Evolutionary conservation across 2,797 vertebrate species (phyloP).

Genomic region (Hafferia zeledoni): DNA sequence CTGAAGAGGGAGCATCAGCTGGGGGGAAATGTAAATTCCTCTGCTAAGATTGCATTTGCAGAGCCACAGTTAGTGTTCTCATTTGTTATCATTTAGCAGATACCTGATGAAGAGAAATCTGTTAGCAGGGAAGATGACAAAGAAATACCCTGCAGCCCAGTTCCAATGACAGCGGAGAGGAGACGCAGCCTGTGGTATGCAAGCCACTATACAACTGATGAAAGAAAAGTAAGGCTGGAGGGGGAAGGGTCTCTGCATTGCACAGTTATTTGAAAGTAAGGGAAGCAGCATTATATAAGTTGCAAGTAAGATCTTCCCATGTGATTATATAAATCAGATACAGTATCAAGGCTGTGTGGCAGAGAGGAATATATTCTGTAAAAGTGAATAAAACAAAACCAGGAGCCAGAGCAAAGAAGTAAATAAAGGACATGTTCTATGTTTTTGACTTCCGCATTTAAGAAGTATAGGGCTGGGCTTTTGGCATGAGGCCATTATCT

Average conservation of each 20-base stretch:
- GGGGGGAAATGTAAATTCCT: neutral
- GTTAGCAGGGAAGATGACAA: slow-evolving; percentile 78
- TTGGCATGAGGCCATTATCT: neutral
- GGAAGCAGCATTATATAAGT: neutral
- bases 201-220: slow-evolving; percentile 88
- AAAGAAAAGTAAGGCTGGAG: slow-evolving; percentile 85
- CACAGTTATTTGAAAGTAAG: neutral
- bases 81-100: slow-evolving; percentile 60
- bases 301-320: neutral
- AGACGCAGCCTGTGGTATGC: slow-evolving; percentile 90
- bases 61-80: neutral
- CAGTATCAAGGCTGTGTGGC: neutral
- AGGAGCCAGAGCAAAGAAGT: neutral
- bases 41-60: neutral
- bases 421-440: neutral
- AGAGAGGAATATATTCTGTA: neutral
- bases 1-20: neutral
- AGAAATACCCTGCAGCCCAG: slow-evolving; percentile 74
- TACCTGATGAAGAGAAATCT: slow-evolving; percentile 70
- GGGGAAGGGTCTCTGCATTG: neutral
- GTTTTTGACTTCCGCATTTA: neutral
- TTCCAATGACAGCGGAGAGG: slow-evolving; percentile 82
- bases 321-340: neutral
- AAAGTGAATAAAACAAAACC: neutral
- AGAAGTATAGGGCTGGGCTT: neutral